Conservation (phyloP, 2,797 vertebrate species). For the Arrhamphus sclerolepis region DNA sequence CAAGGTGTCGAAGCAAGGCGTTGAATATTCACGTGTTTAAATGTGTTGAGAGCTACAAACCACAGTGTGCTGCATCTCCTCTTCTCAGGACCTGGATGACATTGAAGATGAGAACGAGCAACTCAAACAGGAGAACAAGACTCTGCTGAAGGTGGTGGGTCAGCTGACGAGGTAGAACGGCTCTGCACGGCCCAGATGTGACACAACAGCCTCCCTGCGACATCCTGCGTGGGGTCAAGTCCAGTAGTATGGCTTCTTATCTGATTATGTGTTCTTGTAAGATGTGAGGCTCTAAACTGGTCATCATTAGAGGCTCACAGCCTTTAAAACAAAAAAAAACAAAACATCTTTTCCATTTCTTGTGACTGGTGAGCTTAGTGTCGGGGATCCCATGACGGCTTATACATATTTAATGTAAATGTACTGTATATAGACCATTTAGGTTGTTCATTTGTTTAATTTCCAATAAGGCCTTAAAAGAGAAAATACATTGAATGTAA, state of each 20-base stretch:
- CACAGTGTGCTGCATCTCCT: not conserved
- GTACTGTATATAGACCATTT: constrained; percentile 76
- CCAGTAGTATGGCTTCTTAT: constrained; percentile 34
- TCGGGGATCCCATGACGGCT: constrained; percentile 26
- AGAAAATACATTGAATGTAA: constrained; percentile 72
- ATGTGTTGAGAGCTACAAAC: constrained; percentile 8
- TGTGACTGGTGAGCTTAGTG: constrained; percentile 19
- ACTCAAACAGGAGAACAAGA: constrained; percentile 99
- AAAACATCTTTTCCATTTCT: constrained; percentile 25
- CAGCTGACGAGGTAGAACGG: constrained; percentile 96
- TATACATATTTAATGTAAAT: constrained; percentile 83
- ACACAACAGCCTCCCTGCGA: constrained; percentile 4
- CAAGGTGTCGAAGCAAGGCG: not conserved
- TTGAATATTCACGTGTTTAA: constrained; percentile 26
- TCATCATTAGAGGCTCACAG: constrained; percentile 15
- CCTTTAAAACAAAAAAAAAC: not conserved
- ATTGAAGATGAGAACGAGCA: constrained; percentile 99
- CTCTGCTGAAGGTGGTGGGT: constrained; percentile 97
- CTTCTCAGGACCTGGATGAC: constrained; percentile 93
- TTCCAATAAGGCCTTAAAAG: constrained; percentile 46
- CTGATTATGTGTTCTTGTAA: constrained; percentile 44
- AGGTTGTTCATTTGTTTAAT: constrained; percentile 37
- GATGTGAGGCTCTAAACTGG: constrained; percentile 44
- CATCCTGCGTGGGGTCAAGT: constrained; percentile 14
- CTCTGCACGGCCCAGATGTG: not conserved